These are phyloP conservation scores for Steatocranus sp. DNA, from an alignment of 2,797 vertebrate species.

Conservation along the genomic window DNA sequence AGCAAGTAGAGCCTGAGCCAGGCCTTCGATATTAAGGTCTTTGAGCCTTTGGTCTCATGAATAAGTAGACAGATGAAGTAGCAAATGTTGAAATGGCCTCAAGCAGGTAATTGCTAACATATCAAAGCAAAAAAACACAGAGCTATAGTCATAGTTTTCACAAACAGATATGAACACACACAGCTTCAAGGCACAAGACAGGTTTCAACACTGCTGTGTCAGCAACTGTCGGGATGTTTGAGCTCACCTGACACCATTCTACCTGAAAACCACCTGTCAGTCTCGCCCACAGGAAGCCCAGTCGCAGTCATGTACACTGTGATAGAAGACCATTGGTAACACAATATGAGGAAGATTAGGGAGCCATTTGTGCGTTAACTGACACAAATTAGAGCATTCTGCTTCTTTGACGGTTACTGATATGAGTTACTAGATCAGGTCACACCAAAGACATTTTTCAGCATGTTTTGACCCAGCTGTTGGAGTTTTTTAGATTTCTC, in stretches of 20 bases:
- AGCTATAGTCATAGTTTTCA: background rate
- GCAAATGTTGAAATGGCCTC: constrained; percentile 30
- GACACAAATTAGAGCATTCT: constrained; percentile 34
- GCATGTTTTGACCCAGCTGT: background rate
- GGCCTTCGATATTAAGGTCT: constrained; percentile 44
- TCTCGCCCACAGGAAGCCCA: constrained; percentile 27
- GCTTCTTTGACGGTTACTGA: constrained; percentile 33
- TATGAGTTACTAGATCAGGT: background rate
- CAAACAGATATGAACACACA: constrained; percentile 19
- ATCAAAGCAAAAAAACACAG: constrained; percentile 17
- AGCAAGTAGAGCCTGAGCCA: background rate
- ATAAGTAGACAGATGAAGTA: constrained; percentile 41
- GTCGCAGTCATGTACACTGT: constrained; percentile 52
- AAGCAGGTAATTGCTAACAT: constrained; percentile 24
- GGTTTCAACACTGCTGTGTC: constrained; percentile 56
- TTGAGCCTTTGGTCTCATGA: constrained; percentile 35
- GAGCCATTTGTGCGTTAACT: constrained; percentile 69
- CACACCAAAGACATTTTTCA: background rate
- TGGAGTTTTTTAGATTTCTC: background rate
- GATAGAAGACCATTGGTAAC: constrained; percentile 62
- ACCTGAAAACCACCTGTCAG: constrained; percentile 59
- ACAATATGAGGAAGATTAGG: constrained; percentile 58
- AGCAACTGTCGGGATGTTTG: constrained; percentile 19
- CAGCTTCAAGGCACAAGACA: constrained; percentile 15
- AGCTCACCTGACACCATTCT: constrained; percentile 58